Evolutionary conservation across 2,888 invertebrate species (phyloP), one percentile per base, ranked within the genome.

Genomic region (Physocephala rufipes): DNA sequence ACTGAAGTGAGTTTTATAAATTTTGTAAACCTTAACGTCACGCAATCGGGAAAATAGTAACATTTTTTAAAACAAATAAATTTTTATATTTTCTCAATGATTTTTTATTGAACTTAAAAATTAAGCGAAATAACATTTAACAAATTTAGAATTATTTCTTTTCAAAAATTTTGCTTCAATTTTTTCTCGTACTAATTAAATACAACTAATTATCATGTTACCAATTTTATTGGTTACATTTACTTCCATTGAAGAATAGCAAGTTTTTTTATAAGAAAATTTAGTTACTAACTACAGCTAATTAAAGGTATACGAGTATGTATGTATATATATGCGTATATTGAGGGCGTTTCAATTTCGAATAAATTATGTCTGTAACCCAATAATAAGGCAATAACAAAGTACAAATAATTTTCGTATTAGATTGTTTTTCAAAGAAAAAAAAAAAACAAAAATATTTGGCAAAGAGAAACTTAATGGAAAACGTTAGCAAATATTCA

Each of bases 211-310:
- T n/a, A n/a, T n/a, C 30, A 62, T 68, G 62, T 61, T 62, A 36
- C 51, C 68, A 68, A 68, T 68, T 68, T 68, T 16, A 68, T 68
- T 68, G 68, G 61, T 12, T 21, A 61, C 62, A 68, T 62, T 68
- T 59, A 21, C 19, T 49, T 21, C 21, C 21, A 63, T 47, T 30
- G 58, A 49, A 24, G 51, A 21, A 19, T 68, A 62, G 36, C 47
- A 47, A 61, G 47, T 49, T 61, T 26, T 26, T 59, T 43, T n/a
- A 24, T 19, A 62, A 19, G 47, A 47, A 30, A 68, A 62, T 28
- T 61, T 68, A 62, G 61, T 68, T 61, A 62, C 62, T 68, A 68
- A 67, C 67, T 67, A 67, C 67, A 67, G 45, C 67, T 67, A 67
- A 61, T 36, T 36, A 36, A 36, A 36, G 36, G 36, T 36, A 36